Evolutionary conservation across 2,113 vertebrate species (phyloP).

Genomic region (Colaptes auratus): DNA sequence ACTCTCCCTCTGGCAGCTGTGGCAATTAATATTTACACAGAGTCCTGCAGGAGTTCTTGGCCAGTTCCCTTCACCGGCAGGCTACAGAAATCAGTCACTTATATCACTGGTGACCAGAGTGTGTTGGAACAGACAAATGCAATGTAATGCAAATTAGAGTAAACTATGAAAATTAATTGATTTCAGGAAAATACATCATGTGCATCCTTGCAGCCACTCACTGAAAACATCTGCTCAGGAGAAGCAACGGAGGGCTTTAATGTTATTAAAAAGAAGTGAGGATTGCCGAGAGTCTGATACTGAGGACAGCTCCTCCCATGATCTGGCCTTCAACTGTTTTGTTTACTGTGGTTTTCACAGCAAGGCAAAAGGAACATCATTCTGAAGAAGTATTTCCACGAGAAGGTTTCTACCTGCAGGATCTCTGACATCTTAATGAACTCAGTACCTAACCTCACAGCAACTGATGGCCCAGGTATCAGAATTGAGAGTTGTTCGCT

Average conservation of each 20-base stretch:
- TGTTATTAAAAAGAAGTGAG: neutral
- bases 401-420: neutral
- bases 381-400: neutral
- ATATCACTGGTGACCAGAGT: neutral
- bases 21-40: neutral
- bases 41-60: neutral
- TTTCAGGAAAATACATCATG: constrained; percentile 6
- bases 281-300: neutral
- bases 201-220: neutral
- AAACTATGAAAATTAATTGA: constrained; percentile 5
- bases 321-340: neutral
- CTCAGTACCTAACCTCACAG: neutral
- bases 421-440: neutral
- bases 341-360: neutral
- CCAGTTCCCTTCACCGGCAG: neutral
- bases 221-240: constrained; percentile 22
- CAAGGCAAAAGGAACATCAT: neutral
- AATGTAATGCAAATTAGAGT: constrained; percentile 8
- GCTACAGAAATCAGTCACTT: neutral
- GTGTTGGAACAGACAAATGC: neutral
- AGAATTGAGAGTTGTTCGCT: neutral
- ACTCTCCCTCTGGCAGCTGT: neutral
- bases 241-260: neutral
- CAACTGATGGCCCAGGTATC: neutral
- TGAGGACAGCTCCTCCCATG: neutral